Evolutionary conservation across 2,888 invertebrate species (phyloP).

Genomic region (Cataglyphis albicans): DNA sequence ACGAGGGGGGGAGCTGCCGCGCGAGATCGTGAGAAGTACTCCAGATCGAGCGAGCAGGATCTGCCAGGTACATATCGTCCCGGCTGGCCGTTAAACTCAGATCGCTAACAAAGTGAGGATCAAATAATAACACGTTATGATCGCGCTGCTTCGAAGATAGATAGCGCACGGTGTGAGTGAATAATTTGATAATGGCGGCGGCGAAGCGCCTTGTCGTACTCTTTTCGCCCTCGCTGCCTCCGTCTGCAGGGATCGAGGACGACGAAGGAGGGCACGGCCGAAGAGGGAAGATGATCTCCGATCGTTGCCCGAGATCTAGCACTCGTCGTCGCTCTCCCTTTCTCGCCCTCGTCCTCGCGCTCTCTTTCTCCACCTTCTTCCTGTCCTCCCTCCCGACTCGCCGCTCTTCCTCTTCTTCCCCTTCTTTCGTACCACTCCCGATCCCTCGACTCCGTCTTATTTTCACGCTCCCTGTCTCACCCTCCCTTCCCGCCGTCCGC

Average conservation of each 20-base stretch:
- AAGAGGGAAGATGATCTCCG: slow-evolving; percentile 78
- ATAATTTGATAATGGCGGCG: slow-evolving; percentile 84
- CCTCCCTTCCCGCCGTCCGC: slow-evolving; percentile 36
- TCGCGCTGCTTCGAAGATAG: slow-evolving; percentile 82
- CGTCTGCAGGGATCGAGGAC: slow-evolving; percentile 64
- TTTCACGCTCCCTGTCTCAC: slow-evolving; percentile 56
- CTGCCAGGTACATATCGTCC: slow-evolving; percentile 76
- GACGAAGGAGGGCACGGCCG: slow-evolving; percentile 69
- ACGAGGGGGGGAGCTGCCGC: slow-evolving; percentile 59
- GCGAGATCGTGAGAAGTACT: slow-evolving; percentile 82
- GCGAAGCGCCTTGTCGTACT: slow-evolving; percentile 61
- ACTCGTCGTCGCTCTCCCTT: slow-evolving; percentile 65
- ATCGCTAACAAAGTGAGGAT: slow-evolving; percentile 86
- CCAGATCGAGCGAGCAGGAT: slow-evolving; percentile 80
- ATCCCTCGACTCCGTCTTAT: slow-evolving; percentile 50
- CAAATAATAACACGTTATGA: slow-evolving; percentile 85
- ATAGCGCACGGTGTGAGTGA: slow-evolving; percentile 84
- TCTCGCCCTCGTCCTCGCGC: slow-evolving; percentile 22
- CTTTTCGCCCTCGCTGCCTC: slow-evolving; percentile 70
- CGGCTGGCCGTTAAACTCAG: slow-evolving; percentile 78
- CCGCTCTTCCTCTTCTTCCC: slow-evolving; percentile 17
- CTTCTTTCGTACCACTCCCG: slow-evolving; percentile 6
- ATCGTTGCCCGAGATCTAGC: slow-evolving; percentile 81
- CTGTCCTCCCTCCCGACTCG: slow-evolving; percentile 7
- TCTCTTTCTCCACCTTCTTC: slow-evolving; percentile 27